These are phyloP conservation scores for Polyodon spathula DNA, from an alignment of 2,113 vertebrate species.

Conservation along the genomic window DNA sequence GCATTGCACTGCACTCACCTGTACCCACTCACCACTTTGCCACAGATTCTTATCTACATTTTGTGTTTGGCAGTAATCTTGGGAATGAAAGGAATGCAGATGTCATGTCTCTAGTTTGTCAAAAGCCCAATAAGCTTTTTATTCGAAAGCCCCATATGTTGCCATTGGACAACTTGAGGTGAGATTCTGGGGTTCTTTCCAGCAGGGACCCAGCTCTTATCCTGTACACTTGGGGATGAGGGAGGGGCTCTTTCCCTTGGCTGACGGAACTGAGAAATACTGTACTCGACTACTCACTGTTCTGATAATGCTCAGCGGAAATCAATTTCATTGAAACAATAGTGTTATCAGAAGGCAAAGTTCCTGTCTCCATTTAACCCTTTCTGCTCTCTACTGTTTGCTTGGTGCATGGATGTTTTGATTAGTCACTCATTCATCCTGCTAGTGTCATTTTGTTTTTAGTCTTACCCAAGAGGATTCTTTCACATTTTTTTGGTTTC, in stretches of 20 bases:
- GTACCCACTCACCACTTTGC: no score
- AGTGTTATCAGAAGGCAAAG: conserved; percentile 28
- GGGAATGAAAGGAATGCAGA: background rate
- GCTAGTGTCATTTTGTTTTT: no score
- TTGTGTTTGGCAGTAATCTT: background rate
- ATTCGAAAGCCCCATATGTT: background rate
- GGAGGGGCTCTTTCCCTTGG: conserved; percentile 15
- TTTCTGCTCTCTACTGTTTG: background rate
- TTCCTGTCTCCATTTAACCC: conserved; percentile 34
- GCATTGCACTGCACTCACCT: no score
- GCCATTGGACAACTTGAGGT: background rate
- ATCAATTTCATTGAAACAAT: conserved; percentile 39
- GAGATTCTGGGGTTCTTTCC: conserved; percentile 1
- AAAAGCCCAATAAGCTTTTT: background rate
- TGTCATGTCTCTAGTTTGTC: background rate
- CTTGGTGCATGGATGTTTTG: background rate
- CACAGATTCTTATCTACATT: no score
- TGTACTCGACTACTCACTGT: conserved; percentile 21
- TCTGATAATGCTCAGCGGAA: conserved; percentile 27
- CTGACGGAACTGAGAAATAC: conserved; percentile 15
- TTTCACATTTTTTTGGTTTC: no score
- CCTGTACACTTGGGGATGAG: conserved; percentile 5
- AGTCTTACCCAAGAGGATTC: no score
- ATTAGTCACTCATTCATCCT: no score
- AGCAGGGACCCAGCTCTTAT: conserved; percentile 2